These are phyloP conservation scores for Siniperca scherzeri DNA, from an alignment of 2,797 vertebrate genomes.

Conservation along the genomic window DNA sequence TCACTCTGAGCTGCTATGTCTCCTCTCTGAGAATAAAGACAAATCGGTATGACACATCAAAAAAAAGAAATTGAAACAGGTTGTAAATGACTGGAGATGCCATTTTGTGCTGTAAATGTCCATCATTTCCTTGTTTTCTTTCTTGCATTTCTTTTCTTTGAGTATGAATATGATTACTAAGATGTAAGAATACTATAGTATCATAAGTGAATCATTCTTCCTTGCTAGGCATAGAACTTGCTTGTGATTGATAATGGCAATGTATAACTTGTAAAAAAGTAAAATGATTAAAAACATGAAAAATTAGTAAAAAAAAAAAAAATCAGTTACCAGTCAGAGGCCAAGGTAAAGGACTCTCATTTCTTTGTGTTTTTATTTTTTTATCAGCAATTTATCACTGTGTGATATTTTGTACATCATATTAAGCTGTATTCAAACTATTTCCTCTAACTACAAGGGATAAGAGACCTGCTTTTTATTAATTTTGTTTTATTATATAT, in stretches of 20 bases:
- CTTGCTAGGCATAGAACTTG: slow-evolving; percentile 86
- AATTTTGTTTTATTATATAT: slow-evolving; percentile 86
- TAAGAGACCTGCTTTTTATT: slow-evolving; percentile 87
- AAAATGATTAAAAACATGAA: slow-evolving; percentile 67
- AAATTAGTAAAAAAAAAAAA: slow-evolving; percentile 57
- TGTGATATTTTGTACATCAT: slow-evolving; percentile 94
- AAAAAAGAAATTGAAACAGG: slow-evolving; percentile 59
- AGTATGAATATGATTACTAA: slow-evolving; percentile 81
- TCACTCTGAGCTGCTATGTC: slow-evolving; percentile 33
- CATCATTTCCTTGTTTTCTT: slow-evolving; percentile 76
- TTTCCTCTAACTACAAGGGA: slow-evolving; percentile 87
- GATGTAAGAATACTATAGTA: slow-evolving; percentile 86
- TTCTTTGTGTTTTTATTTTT: slow-evolving; percentile 86
- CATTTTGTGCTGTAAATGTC: slow-evolving; percentile 83
- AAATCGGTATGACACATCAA: slow-evolving; percentile 71
- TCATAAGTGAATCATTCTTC: slow-evolving; percentile 83
- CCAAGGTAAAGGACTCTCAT: slow-evolving; percentile 86
- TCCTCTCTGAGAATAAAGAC: slow-evolving; percentile 55
- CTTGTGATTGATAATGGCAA: slow-evolving; percentile 87
- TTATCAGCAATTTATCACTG: slow-evolving; percentile 92
- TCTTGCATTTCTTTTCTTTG: slow-evolving; percentile 76
- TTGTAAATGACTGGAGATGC: slow-evolving; percentile 78
- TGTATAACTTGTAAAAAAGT: slow-evolving; percentile 80
- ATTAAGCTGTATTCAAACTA: slow-evolving; percentile 87
- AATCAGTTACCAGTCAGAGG: slow-evolving; percentile 81